phyloP scores from a whole-genome alignment of 2,797 vertebrate species.

The Melanotaenia pygmaea region DNA sequence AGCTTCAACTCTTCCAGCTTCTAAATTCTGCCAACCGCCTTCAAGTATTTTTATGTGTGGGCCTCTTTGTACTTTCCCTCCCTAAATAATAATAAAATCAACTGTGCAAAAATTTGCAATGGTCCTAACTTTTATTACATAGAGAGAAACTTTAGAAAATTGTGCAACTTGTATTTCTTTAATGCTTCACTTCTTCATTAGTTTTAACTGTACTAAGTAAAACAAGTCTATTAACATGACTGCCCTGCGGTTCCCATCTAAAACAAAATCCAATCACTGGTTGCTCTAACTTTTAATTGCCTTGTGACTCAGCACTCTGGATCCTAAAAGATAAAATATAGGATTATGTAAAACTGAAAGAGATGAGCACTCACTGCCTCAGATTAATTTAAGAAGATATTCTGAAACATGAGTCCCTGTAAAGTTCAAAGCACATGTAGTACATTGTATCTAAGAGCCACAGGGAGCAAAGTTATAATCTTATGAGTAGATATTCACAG shows the following conservation, averaged over 20 bases:
- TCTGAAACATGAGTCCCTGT: neutral
- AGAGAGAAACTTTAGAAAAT: constrained; percentile 27
- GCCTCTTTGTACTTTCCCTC: constrained; percentile 26
- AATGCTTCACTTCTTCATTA: constrained; percentile 26
- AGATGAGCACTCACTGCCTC: neutral
- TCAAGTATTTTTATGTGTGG: constrained; percentile 30
- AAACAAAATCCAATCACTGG: constrained; percentile 18
- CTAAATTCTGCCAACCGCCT: constrained; percentile 24
- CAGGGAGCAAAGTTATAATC: neutral
- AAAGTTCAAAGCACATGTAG: constrained; percentile 8
- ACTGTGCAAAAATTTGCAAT: constrained; percentile 20
- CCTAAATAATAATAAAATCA: constrained; percentile 26
- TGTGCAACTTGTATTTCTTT: constrained; percentile 32
- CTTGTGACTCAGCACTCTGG: constrained; percentile 29
- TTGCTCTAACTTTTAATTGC: constrained; percentile 26
- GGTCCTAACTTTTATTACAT: constrained; percentile 28
- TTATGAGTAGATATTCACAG: neutral
- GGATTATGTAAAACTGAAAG: neutral
- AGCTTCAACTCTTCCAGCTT: constrained; percentile 35
- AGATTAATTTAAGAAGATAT: constrained; percentile 18
- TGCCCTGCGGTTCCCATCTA: constrained; percentile 30
- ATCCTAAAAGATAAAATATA: constrained; percentile 1
- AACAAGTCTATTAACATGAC: constrained; percentile 7
- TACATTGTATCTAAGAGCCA: neutral
- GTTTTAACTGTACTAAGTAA: constrained; percentile 19